These are phyloP conservation scores for Rhinoderma darwinii DNA, from an alignment of 2,113 vertebrate species.

Conservation along the genomic window DNA sequence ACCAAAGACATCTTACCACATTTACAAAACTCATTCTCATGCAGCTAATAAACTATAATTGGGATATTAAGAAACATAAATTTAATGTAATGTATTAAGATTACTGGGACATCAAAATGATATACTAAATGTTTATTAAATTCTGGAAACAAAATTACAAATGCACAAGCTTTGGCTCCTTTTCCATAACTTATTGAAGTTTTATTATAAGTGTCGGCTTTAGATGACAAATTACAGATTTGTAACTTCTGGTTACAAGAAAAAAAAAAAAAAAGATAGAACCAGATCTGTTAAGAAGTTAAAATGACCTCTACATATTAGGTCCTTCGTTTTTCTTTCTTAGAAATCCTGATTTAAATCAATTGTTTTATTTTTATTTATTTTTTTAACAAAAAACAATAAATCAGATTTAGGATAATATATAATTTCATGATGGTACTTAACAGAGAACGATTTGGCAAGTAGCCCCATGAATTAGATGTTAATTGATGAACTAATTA, in stretches of 20 bases:
- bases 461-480: background rate
- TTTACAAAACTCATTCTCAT: background rate
- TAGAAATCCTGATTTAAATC: background rate
- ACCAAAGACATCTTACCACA: background rate
- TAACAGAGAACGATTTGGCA: background rate
- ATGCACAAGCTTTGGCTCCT: background rate
- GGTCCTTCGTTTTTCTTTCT: background rate
- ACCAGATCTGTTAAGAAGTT: background rate
- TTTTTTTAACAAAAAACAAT: too few relatives aligned
- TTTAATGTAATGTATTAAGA: constrained; percentile 41
- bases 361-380: background rate
- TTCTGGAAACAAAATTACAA: constrained; percentile 28
- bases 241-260: background rate
- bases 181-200: background rate
- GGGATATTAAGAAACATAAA: constrained; percentile 27
- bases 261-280: background rate
- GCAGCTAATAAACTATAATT: constrained; percentile 29
- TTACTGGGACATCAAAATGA: background rate
- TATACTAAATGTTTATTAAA: constrained; percentile 37
- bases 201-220: background rate
- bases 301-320: background rate
- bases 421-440: background rate
- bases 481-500: background rate
- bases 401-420: background rate
- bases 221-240: background rate